Evolutionary conservation across 2,888 invertebrate genomes (phyloP).

Genomic region (Zygaena filipendulae): DNA sequence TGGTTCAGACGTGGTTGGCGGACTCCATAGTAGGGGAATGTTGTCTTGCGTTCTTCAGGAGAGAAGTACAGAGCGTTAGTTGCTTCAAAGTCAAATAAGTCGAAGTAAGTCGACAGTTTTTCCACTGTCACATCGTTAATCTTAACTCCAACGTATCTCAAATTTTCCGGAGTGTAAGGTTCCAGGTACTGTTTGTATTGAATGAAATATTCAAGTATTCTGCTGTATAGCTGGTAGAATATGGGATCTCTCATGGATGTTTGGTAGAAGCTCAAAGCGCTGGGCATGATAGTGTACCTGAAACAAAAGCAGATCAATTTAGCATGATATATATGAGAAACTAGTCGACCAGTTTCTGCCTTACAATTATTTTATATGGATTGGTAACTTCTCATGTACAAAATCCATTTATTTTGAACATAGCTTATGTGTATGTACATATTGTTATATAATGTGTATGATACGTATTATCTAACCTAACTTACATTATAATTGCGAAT

Average conservation of each 20-base stretch:
- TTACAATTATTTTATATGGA: too few relatives aligned
- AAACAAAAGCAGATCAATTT: slow-evolving; percentile 19
- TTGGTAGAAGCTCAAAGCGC: slow-evolving; percentile 71
- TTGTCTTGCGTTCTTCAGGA: slow-evolving; percentile 32
- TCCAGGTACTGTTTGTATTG: slow-evolving; percentile 69
- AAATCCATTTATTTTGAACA: too few relatives aligned
- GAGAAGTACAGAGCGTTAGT: slow-evolving; percentile 57
- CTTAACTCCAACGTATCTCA: slow-evolving; percentile 69
- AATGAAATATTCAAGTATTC: slow-evolving; percentile 65
- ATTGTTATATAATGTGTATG: too few relatives aligned
- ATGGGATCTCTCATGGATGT: slow-evolving; percentile 77
- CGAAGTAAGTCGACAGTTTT: slow-evolving; percentile 73
- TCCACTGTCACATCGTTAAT: slow-evolving; percentile 71
- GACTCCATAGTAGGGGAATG: slow-evolving; percentile 56
- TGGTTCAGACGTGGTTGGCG: slow-evolving; percentile 78
- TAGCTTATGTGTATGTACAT: too few relatives aligned
- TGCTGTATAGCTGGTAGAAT: slow-evolving; percentile 75
- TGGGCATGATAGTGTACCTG: slow-evolving; percentile 58
- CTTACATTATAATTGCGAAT: too few relatives aligned
- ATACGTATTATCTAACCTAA: too few relatives aligned
- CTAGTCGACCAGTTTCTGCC: slow-evolving; percentile 30
- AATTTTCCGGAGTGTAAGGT: slow-evolving; percentile 67
- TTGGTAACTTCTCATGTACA: too few relatives aligned
- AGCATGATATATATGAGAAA: slow-evolving; percentile 19
- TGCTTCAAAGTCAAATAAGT: slow-evolving; percentile 71